These are phyloP conservation scores for Andrena dorsata DNA, from an alignment of 2,888 invertebrate species.

Conservation along the genomic window DNA sequence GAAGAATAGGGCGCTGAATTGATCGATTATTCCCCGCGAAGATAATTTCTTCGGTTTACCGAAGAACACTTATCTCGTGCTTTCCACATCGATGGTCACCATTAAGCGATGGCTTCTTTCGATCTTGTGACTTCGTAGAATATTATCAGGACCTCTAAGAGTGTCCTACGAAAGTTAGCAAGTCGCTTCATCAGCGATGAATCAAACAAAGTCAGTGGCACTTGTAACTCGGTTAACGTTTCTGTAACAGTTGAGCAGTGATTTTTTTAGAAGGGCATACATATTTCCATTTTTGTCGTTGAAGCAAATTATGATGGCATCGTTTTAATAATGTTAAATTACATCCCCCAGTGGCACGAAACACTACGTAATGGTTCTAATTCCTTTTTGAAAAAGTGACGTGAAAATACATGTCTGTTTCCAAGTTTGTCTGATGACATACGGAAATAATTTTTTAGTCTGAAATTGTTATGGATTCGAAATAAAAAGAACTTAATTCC, in stretches of 20 bases:
- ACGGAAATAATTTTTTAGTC: no score
- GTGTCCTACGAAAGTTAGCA: constrained; percentile 8
- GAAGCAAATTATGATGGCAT: no score
- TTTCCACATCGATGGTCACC: constrained; percentile 44
- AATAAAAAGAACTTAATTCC: no score
- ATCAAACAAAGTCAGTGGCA: neutral
- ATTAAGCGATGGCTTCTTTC: constrained; percentile 24
- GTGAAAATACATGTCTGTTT: no score
- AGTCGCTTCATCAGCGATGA: constrained; percentile 1
- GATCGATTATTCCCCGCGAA: constrained; percentile 50
- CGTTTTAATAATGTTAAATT: no score
- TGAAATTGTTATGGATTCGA: no score
- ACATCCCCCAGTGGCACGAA: no score
- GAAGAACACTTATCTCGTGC: constrained; percentile 57
- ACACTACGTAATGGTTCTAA: no score
- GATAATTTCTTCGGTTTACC: constrained; percentile 39
- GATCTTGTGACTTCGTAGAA: constrained; percentile 9
- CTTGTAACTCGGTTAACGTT: neutral
- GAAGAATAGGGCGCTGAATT: constrained; percentile 45
- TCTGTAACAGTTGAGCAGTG: neutral
- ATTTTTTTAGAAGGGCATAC: no score
- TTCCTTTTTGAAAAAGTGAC: no score
- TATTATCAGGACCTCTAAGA: constrained; percentile 18
- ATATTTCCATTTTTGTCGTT: no score
- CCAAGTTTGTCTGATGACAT: no score